Conservation (phyloP, 2,797 vertebrate genomes). For the Sebastes taczanowskii region DNA sequence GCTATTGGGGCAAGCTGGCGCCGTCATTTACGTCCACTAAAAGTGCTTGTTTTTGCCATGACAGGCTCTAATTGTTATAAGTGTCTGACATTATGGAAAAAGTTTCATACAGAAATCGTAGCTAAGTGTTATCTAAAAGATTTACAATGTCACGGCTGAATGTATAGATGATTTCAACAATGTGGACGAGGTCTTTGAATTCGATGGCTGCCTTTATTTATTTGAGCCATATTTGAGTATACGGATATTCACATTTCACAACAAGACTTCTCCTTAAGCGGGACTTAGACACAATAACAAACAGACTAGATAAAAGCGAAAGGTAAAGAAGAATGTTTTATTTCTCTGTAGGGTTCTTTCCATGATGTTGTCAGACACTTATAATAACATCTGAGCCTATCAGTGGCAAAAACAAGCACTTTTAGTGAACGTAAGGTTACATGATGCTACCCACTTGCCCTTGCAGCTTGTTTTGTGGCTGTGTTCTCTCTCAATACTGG, state of each 20-base stretch:
- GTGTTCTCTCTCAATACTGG: no score
- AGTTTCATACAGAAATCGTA: not conserved
- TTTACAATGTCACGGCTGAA: not conserved
- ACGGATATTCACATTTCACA: not conserved
- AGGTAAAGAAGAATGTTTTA: not conserved
- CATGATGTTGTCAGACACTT: no score
- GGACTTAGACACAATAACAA: not conserved
- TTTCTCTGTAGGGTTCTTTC: no score
- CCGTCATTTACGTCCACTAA: not conserved
- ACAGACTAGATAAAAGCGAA: not conserved
- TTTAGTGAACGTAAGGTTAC: no score
- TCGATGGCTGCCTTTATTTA: not conserved
- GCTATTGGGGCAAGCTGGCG: not conserved
- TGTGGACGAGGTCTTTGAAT: not conserved
- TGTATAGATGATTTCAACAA: not conserved
- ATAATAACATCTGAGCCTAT: no score
- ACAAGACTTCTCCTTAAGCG: not conserved
- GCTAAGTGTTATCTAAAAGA: not conserved
- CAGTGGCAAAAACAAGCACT: no score
- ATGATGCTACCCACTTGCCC: no score
- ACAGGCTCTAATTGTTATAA: not conserved
- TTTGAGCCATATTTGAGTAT: not conserved
- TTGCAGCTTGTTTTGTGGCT: no score
- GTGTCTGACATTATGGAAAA: not conserved
- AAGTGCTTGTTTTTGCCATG: not conserved